These are phyloP conservation scores for Polydrusus cervinus DNA, from an alignment of 2,888 invertebrate species.

Conservation along the genomic window DNA sequence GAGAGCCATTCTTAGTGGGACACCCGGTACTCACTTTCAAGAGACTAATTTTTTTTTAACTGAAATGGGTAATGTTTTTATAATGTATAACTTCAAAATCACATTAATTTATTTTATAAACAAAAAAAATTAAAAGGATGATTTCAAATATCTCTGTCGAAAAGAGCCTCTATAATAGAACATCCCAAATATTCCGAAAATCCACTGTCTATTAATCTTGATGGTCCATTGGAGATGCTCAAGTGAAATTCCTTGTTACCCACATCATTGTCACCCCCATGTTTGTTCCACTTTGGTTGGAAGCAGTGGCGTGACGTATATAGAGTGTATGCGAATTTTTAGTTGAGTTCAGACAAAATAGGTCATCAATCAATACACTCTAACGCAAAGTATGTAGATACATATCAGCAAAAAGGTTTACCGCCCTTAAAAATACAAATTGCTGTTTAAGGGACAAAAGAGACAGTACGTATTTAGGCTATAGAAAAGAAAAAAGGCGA, in stretches of 20 bases:
- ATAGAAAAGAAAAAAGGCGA: too few relatives aligned
- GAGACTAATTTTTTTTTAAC: too few relatives aligned
- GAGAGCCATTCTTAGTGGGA: too few relatives aligned
- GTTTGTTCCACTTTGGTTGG: slow-evolving; percentile 26
- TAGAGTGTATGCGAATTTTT: neutral
- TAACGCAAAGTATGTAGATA: neutral
- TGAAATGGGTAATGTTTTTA: too few relatives aligned
- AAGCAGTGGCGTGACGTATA: slow-evolving; percentile 13
- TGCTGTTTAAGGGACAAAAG: too few relatives aligned
- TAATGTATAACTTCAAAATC: too few relatives aligned
- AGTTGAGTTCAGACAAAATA: neutral
- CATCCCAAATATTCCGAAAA: slow-evolving; percentile 26
- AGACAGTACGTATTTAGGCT: too few relatives aligned
- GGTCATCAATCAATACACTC: neutral
- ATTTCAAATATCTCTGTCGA: slow-evolving; percentile 10
- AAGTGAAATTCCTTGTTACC: slow-evolving; percentile 35
- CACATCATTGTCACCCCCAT: slow-evolving; percentile 46
- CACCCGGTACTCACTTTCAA: too few relatives aligned
- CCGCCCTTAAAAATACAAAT: too few relatives aligned
- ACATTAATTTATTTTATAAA: too few relatives aligned
- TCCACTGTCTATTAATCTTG: slow-evolving; percentile 45
- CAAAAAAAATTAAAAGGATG: neutral
- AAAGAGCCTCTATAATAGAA: slow-evolving; percentile 26
- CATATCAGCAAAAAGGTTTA: too few relatives aligned
- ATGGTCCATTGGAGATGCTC: slow-evolving; percentile 41